phyloP scores from a whole-genome alignment of 2,797 vertebrate genomes.

The Sphenopsis melanotis region DNA sequence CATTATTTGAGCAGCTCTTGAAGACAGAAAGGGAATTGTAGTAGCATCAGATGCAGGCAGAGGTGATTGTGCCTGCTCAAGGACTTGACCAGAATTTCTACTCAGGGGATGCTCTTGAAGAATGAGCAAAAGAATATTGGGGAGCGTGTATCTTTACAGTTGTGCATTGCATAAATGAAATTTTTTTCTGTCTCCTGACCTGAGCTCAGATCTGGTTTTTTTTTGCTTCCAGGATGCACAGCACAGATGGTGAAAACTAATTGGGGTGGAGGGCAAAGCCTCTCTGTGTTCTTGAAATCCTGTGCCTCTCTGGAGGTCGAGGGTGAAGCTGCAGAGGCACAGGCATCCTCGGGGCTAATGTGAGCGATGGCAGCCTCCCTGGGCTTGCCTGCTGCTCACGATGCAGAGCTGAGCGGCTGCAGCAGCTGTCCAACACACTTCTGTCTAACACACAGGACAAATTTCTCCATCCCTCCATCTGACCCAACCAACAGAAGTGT shows the following conservation, averaged over 20 bases:
- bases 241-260: conserved; percentile 21
- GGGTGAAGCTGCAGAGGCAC: background rate
- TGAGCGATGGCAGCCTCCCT: fast-evolving
- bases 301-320: background rate
- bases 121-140: background rate
- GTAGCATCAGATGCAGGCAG: background rate
- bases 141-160: background rate
- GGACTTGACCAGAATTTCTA: background rate
- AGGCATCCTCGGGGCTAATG: background rate
- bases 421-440: background rate
- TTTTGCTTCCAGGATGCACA: background rate
- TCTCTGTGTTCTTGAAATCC: background rate
- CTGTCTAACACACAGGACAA: background rate
- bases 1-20: background rate
- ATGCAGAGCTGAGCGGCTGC: background rate
- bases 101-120: background rate
- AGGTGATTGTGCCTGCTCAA: background rate
- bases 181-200: background rate
- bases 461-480: background rate
- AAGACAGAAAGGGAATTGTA: background rate
- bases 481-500: background rate
- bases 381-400: background rate
- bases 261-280: background rate
- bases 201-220: background rate
- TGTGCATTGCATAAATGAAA: background rate